A percentile compares a stretch with the other conserved stretches of the same genome.
Conservation (phyloP, 2,113 vertebrate species). For the Brachypteracias leptosomus region DNA sequence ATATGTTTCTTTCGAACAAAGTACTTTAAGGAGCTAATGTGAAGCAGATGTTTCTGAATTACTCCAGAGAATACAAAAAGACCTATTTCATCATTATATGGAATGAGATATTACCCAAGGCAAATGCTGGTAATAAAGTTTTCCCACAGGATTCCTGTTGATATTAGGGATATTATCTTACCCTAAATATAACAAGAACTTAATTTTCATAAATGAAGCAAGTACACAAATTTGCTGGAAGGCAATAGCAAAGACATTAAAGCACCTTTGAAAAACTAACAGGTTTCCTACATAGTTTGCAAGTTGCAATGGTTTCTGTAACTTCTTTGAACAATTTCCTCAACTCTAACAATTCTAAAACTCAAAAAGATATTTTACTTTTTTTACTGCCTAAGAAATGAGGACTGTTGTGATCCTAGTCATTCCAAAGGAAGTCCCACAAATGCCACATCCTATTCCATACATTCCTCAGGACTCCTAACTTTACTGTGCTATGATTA, state of each 20-base stretch:
- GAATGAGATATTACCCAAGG: constrained; percentile 35
- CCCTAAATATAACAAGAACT: constrained; percentile 25
- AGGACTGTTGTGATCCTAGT: not conserved
- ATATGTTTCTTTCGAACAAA: constrained; percentile 28
- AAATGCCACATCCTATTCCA: not conserved
- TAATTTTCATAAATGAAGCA: constrained; percentile 41
- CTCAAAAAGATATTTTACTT: not conserved
- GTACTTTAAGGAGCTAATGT: constrained; percentile 38
- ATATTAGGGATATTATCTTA: constrained; percentile 38
- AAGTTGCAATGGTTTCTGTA: not conserved
- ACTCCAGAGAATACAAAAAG: constrained; percentile 28
- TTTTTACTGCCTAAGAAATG: not conserved
- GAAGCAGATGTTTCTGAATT: constrained; percentile 45
- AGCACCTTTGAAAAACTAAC: not conserved
- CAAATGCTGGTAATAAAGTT: constrained; percentile 8
- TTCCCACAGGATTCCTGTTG: constrained; percentile 32
- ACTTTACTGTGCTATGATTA: not conserved
- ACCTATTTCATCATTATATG: constrained; percentile 16
- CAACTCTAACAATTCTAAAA: not conserved
- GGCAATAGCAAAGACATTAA: not conserved
- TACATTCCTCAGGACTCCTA: not conserved
- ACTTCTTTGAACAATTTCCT: not conserved
- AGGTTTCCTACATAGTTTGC: not conserved
- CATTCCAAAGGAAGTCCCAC: not conserved
- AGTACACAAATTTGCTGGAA: constrained; percentile 11